phyloP scores from a whole-genome alignment of 2,113 vertebrate genomes.

The Cynocephalus volans region DNA sequence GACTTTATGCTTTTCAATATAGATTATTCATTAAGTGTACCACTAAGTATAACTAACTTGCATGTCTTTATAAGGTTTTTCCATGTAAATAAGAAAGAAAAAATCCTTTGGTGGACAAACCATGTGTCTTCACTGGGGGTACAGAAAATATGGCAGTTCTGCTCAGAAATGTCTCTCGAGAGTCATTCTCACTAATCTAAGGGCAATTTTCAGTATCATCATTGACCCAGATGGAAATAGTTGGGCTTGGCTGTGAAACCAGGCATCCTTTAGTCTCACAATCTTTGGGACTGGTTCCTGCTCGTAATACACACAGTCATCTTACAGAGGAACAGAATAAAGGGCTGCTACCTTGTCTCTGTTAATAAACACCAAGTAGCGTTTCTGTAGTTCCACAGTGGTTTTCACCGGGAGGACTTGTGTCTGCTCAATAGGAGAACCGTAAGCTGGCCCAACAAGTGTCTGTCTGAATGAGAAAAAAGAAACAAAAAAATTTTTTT shows the following conservation, averaged over 20 bases:
- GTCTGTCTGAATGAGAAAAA: slow-evolving; percentile 92
- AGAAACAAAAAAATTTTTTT: not conserved
- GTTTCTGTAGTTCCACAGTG: slow-evolving; percentile 78
- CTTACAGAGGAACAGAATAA: not conserved
- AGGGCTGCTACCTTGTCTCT: slow-evolving; percentile 92
- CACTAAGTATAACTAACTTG: not conserved
- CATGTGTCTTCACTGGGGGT: not conserved
- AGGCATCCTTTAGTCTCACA: not conserved
- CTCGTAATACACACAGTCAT: accelerated
- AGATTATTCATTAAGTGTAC: not conserved
- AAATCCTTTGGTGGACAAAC: not conserved
- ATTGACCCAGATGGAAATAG: accelerated
- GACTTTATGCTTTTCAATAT: not conserved
- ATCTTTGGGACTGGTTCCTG: not conserved
- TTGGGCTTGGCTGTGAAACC: too few relatives aligned
- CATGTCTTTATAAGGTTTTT: not conserved
- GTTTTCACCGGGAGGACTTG: slow-evolving; percentile 88
- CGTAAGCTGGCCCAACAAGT: slow-evolving; percentile 92
- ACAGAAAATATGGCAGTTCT: not conserved
- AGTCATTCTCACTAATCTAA: not conserved
- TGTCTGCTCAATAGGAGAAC: slow-evolving; percentile 93
- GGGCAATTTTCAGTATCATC: not conserved
- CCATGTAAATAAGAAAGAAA: not conserved
- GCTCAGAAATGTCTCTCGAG: not conserved
- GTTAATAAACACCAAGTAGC: slow-evolving; percentile 93